phyloP scores from a whole-genome alignment of 2,113 vertebrate genomes.

The Nestor notabilis region DNA sequence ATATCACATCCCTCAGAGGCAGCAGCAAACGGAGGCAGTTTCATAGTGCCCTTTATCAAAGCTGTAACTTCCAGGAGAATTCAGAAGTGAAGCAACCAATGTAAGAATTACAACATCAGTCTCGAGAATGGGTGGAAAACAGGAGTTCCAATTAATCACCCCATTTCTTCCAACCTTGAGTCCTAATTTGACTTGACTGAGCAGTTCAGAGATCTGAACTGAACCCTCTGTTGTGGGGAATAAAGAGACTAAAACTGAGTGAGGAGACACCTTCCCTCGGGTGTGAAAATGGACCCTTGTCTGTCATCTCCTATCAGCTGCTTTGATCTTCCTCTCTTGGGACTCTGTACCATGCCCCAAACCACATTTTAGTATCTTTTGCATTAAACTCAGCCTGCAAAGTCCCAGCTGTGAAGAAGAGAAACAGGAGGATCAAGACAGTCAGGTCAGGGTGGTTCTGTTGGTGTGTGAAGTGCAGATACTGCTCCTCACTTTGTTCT shows the following conservation, averaged over 20 bases:
- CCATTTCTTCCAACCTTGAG: background rate
- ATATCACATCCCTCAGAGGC: background rate
- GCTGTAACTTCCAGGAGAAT: background rate
- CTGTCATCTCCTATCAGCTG: background rate
- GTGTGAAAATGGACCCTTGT: accelerated
- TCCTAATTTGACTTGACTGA: background rate
- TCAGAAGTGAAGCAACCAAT: no score
- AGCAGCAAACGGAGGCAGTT: background rate
- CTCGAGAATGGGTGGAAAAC: background rate
- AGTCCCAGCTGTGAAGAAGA: background rate
- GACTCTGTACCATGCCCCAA: background rate
- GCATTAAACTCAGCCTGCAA: background rate
- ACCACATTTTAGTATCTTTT: background rate
- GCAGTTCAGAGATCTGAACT: accelerated
- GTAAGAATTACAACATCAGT: background rate
- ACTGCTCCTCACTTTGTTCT: background rate
- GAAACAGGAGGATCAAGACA: conserved; percentile 34
- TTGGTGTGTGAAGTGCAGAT: background rate
- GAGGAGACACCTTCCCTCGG: background rate
- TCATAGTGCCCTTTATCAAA: background rate
- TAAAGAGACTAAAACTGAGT: background rate
- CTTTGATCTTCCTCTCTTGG: background rate
- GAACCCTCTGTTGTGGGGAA: background rate
- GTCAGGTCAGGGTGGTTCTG: conserved; percentile 43
- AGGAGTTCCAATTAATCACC: background rate